Evolutionary conservation across 2,797 vertebrate genomes (phyloP).

Genomic region (Neomorphus geoffroyi): DNA sequence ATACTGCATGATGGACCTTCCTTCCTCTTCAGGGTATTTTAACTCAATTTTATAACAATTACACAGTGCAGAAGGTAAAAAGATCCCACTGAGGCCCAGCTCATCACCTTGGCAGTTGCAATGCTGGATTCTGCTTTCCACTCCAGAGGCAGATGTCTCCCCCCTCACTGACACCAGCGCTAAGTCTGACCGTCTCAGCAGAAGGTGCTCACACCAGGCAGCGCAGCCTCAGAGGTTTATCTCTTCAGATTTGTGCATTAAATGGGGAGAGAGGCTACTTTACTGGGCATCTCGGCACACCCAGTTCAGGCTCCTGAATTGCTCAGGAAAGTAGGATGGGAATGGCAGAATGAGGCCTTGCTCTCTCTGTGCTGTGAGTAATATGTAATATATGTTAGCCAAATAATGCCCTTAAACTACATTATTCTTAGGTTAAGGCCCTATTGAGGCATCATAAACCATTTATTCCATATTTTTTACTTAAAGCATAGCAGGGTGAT

Average conservation of each 20-base stretch:
- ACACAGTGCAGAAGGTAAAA: not conserved
- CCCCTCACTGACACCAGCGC: accelerated
- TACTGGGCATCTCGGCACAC: accelerated
- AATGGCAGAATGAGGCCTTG: not conserved
- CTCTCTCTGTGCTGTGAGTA: not conserved
- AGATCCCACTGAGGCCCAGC: accelerated
- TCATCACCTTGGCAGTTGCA: accelerated
- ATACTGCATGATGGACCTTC: too few species aligned
- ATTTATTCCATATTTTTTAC: not conserved
- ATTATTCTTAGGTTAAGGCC: not conserved
- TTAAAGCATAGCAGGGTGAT: not conserved
- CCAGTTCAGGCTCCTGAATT: not conserved
- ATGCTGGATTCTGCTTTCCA: not conserved
- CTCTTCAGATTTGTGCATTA: not conserved
- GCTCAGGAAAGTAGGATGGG: accelerated
- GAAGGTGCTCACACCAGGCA: not conserved
- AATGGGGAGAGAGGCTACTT: not conserved
- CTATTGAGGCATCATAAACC: not conserved
- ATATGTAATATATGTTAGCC: not conserved
- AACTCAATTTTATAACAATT: too few species aligned
- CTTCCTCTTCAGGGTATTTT: too few species aligned
- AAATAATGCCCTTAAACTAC: not conserved
- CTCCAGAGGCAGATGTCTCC: not conserved
- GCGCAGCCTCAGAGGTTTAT: accelerated
- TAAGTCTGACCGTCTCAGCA: accelerated